phyloP scores from a whole-genome alignment of 2,888 invertebrate species.

The Leucoptera coffeella region DNA sequence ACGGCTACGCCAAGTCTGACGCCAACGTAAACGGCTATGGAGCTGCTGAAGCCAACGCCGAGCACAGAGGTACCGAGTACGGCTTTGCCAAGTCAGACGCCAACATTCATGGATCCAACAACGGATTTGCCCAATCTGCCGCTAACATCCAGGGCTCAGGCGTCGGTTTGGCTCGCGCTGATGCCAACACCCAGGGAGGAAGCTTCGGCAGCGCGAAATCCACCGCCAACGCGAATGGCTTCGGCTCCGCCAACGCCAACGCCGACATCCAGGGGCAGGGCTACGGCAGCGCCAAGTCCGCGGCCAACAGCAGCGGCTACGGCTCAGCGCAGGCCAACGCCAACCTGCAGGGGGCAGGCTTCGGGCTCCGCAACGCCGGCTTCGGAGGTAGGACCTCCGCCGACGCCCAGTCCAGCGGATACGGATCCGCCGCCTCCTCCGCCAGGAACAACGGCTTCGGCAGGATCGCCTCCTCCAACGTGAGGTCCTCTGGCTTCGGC shows the following conservation, averaged over 20 bases:
- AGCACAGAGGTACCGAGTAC: neutral
- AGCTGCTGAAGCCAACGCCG: constrained; percentile 1
- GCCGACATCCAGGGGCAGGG: constrained; percentile 1
- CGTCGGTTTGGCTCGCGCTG: neutral
- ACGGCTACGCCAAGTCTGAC: constrained; percentile 8
- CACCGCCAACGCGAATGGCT: constrained; percentile 1
- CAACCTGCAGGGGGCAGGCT: constrained; percentile 1
- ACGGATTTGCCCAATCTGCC: constrained; percentile 9
- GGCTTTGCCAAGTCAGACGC: constrained; percentile 3
- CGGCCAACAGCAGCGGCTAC: constrained; percentile 4
- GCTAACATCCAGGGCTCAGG: neutral
- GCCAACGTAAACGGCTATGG: constrained; percentile 10
- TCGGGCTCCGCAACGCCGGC: constrained; percentile 2
- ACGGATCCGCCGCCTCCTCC: constrained; percentile 20
- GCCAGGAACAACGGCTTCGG: constrained; percentile 17
- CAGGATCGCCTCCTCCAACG: constrained; percentile 21
- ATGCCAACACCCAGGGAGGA: constrained; percentile 6
- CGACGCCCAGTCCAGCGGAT: constrained; percentile 19
- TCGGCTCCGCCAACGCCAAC: constrained; percentile 2
- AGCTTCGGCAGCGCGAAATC: constrained; percentile 11
- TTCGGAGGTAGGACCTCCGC: constrained; percentile 12
- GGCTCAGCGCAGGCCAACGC: constrained; percentile 4
- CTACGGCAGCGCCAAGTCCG: constrained; percentile 3
- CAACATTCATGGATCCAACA: constrained; percentile 7
- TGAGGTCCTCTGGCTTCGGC: constrained; percentile 18